A percentile compares a stretch with the other conserved stretches of the same genome.
Conservation (phyloP, 2,888 invertebrate species). For the Caenorhabditis drosophilae region DNA sequence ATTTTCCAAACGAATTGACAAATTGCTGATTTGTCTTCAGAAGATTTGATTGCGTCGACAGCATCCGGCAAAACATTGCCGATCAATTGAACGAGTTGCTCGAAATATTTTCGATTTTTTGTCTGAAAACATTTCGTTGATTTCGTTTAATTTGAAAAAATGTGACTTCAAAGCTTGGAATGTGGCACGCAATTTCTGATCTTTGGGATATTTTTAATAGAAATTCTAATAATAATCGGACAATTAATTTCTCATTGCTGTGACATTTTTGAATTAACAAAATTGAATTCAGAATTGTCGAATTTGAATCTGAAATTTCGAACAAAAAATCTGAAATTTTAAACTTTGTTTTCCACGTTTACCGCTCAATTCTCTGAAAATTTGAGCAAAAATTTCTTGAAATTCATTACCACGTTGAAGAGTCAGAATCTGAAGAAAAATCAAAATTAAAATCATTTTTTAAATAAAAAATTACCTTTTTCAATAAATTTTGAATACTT, state of each 20-base stretch:
- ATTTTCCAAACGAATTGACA: too few species aligned
- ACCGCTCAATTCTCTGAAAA: too few species aligned
- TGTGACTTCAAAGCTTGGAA: background rate
- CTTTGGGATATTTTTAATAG: background rate
- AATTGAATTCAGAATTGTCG: background rate
- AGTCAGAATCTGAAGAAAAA: background rate
- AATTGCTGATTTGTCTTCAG: too few species aligned
- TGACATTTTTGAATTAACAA: background rate
- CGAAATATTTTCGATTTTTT: background rate
- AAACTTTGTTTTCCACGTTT: background rate
- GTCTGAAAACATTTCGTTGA: background rate
- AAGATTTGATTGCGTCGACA: background rate
- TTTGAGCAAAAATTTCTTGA: background rate
- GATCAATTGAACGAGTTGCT: background rate
- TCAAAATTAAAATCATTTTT: background rate
- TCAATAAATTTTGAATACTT: background rate
- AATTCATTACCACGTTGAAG: too few species aligned
- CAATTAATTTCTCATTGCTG: background rate
- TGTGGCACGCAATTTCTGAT: background rate
- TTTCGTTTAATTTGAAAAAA: background rate
- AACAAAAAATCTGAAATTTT: background rate
- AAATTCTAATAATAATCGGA: background rate
- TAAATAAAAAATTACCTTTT: background rate
- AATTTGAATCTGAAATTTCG: background rate
- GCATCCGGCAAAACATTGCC: background rate